phyloP scores from a whole-genome alignment of 2,888 invertebrate genomes.

The Mayetiola destructor region DNA sequence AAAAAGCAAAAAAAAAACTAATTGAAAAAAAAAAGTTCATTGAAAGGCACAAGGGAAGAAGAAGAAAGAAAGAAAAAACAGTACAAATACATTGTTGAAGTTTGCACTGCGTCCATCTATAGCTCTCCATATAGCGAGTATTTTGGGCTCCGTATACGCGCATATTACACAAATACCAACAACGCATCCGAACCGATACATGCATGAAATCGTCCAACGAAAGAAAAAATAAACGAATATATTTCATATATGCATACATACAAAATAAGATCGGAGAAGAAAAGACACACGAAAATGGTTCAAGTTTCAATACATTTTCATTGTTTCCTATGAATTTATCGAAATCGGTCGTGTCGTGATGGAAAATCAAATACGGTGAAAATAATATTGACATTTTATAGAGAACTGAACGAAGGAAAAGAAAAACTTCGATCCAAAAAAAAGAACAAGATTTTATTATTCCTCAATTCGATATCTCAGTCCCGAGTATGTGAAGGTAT shows the following conservation, averaged over 20 bases:
- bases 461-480: no score
- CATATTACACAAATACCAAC: background rate
- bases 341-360: background rate
- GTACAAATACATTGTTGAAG: conserved; percentile 11
- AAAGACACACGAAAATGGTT: conserved; percentile 9
- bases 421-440: background rate
- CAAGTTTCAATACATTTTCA: conserved; percentile 6
- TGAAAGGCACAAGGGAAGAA: no score
- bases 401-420: background rate
- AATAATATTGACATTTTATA: no score
- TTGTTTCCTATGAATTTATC: background rate
- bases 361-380: background rate
- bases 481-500: no score
- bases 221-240: background rate
- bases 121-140: conserved; percentile 1
- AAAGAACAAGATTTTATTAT: background rate
- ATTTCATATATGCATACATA: no score
- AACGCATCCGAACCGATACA: background rate
- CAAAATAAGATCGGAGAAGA: background rate
- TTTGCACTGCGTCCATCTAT: conserved; percentile 4
- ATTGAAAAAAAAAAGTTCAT: conserved; percentile 3
- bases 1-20: no score
- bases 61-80: no score
- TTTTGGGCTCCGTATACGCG: background rate
- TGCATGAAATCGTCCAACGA: background rate